A percentile compares a stretch with the other conserved stretches of the same genome.
Conservation (phyloP, 2,113 vertebrate genomes). For the Dasypus novemcinctus region DNA sequence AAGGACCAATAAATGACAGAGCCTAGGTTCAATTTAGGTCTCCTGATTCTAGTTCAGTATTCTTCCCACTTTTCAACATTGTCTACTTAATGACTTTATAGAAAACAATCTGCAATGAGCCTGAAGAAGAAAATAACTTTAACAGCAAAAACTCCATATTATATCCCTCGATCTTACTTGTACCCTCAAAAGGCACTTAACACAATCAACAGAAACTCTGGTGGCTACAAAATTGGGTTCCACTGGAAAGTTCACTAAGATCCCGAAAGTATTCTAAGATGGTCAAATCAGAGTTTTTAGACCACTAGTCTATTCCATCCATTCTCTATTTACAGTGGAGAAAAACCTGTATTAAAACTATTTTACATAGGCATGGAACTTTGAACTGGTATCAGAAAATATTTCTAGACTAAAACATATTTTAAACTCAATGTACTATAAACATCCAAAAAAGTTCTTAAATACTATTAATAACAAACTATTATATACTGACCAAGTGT, state of each 20-base stretch:
- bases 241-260: slow-evolving; percentile 5
- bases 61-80: not conserved
- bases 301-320: not conserved
- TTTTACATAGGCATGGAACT: not conserved
- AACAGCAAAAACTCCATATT: not conserved
- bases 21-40: not conserved
- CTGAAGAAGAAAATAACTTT: not conserved
- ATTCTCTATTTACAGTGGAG: slow-evolving; percentile 4
- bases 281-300: not conserved
- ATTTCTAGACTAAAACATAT: slow-evolving; percentile 1
- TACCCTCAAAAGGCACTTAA: not conserved
- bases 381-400: slow-evolving; percentile 38
- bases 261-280: slow-evolving; percentile 2
- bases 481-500: not conserved
- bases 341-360: slow-evolving; percentile 46
- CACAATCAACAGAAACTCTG: not conserved
- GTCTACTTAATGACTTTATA: slow-evolving; percentile 4
- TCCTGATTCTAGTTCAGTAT: slow-evolving; percentile 2
- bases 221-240: not conserved
- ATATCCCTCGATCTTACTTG: not conserved
- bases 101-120: not conserved
- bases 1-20: not conserved
- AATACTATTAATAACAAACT: slow-evolving; percentile 31
- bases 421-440: slow-evolving; percentile 37
- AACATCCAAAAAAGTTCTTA: not conserved